Conservation (phyloP, 2,888 invertebrate species). For the Melieria omissa region DNA sequence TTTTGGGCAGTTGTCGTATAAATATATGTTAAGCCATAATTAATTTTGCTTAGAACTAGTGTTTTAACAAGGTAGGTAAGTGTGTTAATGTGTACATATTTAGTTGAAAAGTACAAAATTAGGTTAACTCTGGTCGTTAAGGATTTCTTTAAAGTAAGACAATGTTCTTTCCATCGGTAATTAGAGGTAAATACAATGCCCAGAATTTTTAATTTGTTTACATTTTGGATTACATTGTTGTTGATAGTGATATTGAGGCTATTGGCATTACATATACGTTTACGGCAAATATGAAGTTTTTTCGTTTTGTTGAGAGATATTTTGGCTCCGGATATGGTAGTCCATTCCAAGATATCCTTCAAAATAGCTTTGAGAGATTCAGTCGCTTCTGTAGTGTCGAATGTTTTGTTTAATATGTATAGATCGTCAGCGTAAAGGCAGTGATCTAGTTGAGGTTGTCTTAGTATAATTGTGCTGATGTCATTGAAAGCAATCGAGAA, state of each 20-base stretch:
- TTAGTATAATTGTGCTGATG: slow-evolving; percentile 29
- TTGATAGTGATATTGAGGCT: not conserved
- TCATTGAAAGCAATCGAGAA: slow-evolving; percentile 37
- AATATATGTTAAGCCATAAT: too few relatives aligned
- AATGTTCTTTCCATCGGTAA: too few relatives aligned
- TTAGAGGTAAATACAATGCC: too few relatives aligned
- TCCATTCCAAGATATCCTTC: slow-evolving; percentile 24
- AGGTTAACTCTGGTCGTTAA: too few relatives aligned
- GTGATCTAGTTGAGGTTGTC: slow-evolving; percentile 17
- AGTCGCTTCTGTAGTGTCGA: slow-evolving; percentile 2
- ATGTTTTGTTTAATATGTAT: slow-evolving; percentile 32
- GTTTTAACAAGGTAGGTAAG: too few relatives aligned
- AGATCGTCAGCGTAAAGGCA: slow-evolving; percentile 38
- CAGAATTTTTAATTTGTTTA: too few relatives aligned
- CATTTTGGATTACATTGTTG: not conserved
- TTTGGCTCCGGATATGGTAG: slow-evolving; percentile 26
- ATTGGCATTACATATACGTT: slow-evolving; percentile 13
- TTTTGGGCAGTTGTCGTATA: too few relatives aligned
- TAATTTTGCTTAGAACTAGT: too few relatives aligned
- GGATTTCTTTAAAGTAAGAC: too few relatives aligned
- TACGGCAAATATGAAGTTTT: slow-evolving; percentile 36
- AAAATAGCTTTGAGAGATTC: slow-evolving; percentile 26
- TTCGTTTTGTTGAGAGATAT: slow-evolving; percentile 39
- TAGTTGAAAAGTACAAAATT: too few relatives aligned
- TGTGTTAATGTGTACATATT: too few relatives aligned